Base-by-base conservation (phyloP, 1,140 invertebrate species). In the Hormaphis cornu region DNA sequence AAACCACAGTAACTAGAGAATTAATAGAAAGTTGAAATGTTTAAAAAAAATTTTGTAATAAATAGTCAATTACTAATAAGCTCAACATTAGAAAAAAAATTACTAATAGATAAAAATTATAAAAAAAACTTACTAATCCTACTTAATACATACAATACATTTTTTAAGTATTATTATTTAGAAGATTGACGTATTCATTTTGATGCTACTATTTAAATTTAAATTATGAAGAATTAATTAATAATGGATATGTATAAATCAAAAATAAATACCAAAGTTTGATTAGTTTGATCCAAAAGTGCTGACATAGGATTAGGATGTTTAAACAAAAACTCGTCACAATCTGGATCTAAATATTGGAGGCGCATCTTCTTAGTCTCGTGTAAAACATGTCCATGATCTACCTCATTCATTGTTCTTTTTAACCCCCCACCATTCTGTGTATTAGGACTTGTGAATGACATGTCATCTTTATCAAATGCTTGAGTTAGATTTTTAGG, bases 221-320 rank as follows among this genome's bases (percentile, higher is more conserved):
- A n/a, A n/a, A n/a, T n/a, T n/a, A n/a, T n/a, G n/a, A n/a, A n/a
- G n/a, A n/a, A n/a, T n/a, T n/a, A n/a, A n/a, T n/a, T n/a, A 37
- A 40, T 40, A n/a, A 58, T 9, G 24, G 14, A 24, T 50, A 50
- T 40, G 14, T 26, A 26, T 58, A 58, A 58, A 40, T 20, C 1
- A 66, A 54, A 73, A 30, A 69, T 42, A 72, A 54, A 26, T 69
- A 72, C 63, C 54, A 52, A 71, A 70, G 70, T 53, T 42, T 48
- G 37, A 44, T 56, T 22, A 2, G 28, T 37, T 46, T 66, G 61
- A 33, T 66, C 61, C 44, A 66, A 66, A 66, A 28, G 20, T 50
- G 61, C 14, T n/a, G 61, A 66, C 44, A 66, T 44, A 66, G 61
- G 18, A 66, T 66, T 66, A 35, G 61, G 61, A 66, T 66, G 61